Evolutionary conservation across 2,113 vertebrate species (phyloP), one percentile per base, ranked within the genome.

Genomic region (Seriola dumerili): DNA sequence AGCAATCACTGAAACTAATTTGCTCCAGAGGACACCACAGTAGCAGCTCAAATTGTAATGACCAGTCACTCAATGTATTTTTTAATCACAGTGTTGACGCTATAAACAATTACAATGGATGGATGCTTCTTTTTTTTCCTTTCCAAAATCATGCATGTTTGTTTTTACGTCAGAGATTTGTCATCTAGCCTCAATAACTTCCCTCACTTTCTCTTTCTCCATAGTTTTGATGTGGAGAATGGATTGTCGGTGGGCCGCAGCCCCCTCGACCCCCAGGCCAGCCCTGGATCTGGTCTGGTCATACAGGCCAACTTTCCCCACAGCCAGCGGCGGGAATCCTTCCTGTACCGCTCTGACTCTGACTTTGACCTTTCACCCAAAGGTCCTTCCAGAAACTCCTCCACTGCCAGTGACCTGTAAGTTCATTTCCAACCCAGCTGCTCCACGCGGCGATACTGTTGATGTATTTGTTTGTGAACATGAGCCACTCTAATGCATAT

Each of bases 321-420:
- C 23, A 95, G 96, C 84, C 97, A 98, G 92, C 95, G 97, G 55
- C 93, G 97, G 0, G 97, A 97, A 90, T 98, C 97, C 80, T 99
- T 99, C 94, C 96, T 99, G 1, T 99, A 99, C 93, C 97, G 97
- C 76, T 97, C 97, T 0, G 97, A 99, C 93, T 98, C 97, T 0
- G 97, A 98, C 94, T 97, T 97, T 4, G 97, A 99, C 87, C 95
- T 98, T 62, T 97, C 97, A 1, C 96, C 97, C 0, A 98, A 97
- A 87, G 92, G 94, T 88, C 95, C 96, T 84, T 97, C 97, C 86
- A 93, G 96, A 87, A 98, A 97, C 91, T 96, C 97, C 10, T 98
- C 98, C 16, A 93, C 94, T 1, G 95, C 96, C 92, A 97, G 96
- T 1, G 97, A 99, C 91, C 90, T 97, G 98, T 99, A 91, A 97